Evolutionary conservation across 2,797 vertebrate genomes (phyloP).

Genomic region (Bryconaethiops microstoma): DNA sequence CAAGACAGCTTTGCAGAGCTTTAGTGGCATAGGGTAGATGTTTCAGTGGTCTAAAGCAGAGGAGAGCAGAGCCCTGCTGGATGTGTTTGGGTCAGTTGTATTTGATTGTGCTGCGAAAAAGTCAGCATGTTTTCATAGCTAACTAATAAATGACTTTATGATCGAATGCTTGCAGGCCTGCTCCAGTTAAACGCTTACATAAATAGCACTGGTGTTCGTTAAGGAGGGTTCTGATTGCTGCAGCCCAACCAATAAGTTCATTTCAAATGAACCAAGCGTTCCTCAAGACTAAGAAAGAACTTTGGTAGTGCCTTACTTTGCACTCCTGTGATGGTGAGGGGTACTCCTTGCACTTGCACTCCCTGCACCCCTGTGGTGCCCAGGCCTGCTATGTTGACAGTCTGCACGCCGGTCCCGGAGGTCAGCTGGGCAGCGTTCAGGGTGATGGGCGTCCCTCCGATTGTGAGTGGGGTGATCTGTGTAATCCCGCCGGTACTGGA

Average conservation of each 20-base stretch:
- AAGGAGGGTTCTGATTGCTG: neutral
- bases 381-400: conserved; percentile 94
- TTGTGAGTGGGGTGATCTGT: conserved; percentile 89
- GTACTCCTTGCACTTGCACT: conserved; percentile 95
- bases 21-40: no score
- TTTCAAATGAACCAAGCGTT: neutral
- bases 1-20: no score
- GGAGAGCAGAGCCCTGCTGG: no score
- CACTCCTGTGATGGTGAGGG: conserved; percentile 95
- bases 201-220: no score
- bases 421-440: conserved; percentile 94
- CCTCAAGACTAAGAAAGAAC: neutral
- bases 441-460: conserved; percentile 92
- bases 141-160: neutral
- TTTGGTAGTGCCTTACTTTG: conserved; percentile 82
- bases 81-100: no score
- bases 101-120: no score
- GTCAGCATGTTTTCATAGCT: neutral
- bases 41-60: no score
- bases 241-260: neutral
- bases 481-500: conserved; percentile 81
- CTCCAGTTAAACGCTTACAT: neutral
- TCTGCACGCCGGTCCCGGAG: conserved; percentile 94
- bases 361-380: conserved; percentile 92
- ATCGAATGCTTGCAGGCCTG: neutral